Percentiles rank a stretch among this genome's conserved stretches.
These are phyloP conservation scores for Hyla sarda DNA, from an alignment of 2,113 vertebrate genomes.

Conservation along the genomic window DNA sequence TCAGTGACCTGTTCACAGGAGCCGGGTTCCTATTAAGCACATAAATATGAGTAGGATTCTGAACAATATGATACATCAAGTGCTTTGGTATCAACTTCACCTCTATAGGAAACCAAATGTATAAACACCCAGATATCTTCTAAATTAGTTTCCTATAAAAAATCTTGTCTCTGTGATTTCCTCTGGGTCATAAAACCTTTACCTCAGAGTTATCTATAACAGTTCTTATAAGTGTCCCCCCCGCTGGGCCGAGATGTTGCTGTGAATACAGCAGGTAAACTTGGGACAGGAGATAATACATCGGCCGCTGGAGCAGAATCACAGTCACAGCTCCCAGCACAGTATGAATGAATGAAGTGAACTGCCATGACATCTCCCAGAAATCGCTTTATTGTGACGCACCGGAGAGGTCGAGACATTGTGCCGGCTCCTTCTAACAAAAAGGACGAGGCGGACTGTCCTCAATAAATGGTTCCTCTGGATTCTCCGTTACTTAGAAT, in stretches of 20 bases:
- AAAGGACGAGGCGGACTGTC: conserved; percentile 6
- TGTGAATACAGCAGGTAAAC: conserved; percentile 1
- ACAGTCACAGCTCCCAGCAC: conserved; percentile 1
- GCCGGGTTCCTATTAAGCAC: too few species aligned
- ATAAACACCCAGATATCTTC: neutral
- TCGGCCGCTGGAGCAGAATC: neutral
- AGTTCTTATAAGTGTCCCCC: conserved; percentile 6
- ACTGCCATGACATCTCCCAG: conserved; percentile 11
- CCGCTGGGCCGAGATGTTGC: conserved; percentile 1
- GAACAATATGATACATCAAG: neutral
- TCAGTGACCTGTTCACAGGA: too few species aligned
- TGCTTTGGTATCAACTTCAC: neutral
- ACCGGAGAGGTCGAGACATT: conserved; percentile 4
- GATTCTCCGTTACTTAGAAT: neutral
- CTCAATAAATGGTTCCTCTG: conserved; percentile 2
- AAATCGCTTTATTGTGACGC: conserved; percentile 12
- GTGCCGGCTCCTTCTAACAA: neutral
- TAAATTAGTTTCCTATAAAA: neutral
- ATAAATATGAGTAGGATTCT: too few species aligned
- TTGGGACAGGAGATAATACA: neutral
- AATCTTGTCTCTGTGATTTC: neutral
- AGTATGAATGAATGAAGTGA: conserved; percentile 18
- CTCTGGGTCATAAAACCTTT: neutral
- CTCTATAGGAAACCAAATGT: neutral
- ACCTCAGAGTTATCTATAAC: neutral